A percentile compares a stretch with the other conserved stretches of the same genome.
Conservation (phyloP, 2,888 invertebrate species). For the Epistrophella euchroma region DNA sequence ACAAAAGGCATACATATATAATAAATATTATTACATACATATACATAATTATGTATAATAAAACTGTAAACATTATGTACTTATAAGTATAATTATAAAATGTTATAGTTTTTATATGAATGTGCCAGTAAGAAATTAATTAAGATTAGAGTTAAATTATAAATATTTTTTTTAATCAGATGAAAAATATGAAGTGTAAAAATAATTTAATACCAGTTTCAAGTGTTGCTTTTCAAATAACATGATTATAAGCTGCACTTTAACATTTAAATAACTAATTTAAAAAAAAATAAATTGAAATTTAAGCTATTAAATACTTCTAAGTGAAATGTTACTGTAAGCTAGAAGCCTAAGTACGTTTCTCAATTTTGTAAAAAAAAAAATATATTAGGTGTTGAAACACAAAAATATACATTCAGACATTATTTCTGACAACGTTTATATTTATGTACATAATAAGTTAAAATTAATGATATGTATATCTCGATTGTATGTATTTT, state of each 20-base stretch:
- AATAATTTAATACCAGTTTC: not conserved
- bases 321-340: not conserved
- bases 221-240: not conserved
- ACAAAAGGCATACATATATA: not conserved
- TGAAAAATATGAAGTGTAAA: not conserved
- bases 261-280: not conserved
- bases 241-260: not conserved
- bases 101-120: not conserved
- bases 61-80: no score
- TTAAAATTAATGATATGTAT: not conserved
- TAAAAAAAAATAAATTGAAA: not conserved
- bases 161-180: not conserved
- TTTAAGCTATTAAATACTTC: not conserved
- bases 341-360: not conserved
- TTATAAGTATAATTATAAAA: not conserved
- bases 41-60: no score
- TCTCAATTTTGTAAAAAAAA: not conserved
- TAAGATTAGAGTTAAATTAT: not conserved
- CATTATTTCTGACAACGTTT: not conserved
- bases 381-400: not conserved
- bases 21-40: not conserved
- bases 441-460: not conserved
- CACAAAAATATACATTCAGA: no score
- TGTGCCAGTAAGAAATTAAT: not conserved
- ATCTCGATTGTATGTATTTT: not conserved